Evolutionary conservation across 92 coral and sea anemone species (phyloP).

Genomic region (Metridium senile): DNA sequence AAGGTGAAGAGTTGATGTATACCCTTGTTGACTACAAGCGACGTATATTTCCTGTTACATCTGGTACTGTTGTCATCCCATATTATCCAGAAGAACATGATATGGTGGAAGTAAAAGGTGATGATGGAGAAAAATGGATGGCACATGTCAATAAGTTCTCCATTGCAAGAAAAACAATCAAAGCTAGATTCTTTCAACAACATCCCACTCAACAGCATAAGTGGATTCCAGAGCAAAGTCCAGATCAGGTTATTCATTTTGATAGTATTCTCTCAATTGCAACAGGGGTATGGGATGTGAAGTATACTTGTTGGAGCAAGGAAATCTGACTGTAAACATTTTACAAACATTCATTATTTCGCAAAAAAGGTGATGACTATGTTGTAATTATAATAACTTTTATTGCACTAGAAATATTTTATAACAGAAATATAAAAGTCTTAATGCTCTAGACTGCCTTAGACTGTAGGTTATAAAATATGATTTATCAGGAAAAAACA

Average conservation of each 20-base stretch:
- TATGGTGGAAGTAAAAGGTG: slow-evolving; percentile 57
- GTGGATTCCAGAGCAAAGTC: slow-evolving; percentile 66
- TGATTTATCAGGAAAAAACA: no score
- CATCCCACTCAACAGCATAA: slow-evolving; percentile 33
- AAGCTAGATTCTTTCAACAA: slow-evolving; percentile 47
- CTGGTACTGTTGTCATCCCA: slow-evolving; percentile 67
- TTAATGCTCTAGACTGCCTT: no score
- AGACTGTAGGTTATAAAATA: no score
- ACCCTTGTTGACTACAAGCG: slow-evolving; percentile 64
- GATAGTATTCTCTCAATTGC: slow-evolving; percentile 58
- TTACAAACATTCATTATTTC: no score
- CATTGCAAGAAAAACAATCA: slow-evolving; percentile 38
- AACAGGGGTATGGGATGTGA: slow-evolving; percentile 55
- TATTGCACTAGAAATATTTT: no score
- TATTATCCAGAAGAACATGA: slow-evolving; percentile 46
- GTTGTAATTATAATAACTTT: no score
- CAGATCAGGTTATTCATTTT: slow-evolving; percentile 55
- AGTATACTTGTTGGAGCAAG: slow-evolving; percentile 50
- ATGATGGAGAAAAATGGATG: slow-evolving; percentile 65
- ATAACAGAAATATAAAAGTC: no score
- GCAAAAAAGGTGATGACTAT: no score
- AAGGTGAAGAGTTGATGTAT: slow-evolving; percentile 14
- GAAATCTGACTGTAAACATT: slow-evolving; percentile 34
- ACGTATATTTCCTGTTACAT: slow-evolving; percentile 60
- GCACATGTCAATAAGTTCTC: slow-evolving; percentile 39